phyloP scores from a whole-genome alignment of 2,888 invertebrate species.

The Germaria angustata region DNA sequence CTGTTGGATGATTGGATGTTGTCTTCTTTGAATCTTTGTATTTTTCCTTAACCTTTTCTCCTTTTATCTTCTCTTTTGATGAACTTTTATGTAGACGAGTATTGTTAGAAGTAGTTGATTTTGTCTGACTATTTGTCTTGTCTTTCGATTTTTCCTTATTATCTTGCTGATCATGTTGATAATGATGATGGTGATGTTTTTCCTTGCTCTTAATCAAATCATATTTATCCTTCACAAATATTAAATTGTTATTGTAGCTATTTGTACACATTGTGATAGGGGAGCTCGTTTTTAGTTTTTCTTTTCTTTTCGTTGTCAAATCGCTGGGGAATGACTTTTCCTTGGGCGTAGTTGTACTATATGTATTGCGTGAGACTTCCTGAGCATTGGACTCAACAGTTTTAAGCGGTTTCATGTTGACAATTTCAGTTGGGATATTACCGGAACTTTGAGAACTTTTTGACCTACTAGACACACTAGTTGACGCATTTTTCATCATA shows the following conservation, averaged over 20 bases:
- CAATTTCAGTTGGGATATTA: neutral
- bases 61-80: constrained; percentile 31
- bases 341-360: neutral
- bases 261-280: neutral
- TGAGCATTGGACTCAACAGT: neutral
- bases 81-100: constrained; percentile 26
- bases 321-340: neutral
- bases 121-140: constrained; percentile 9
- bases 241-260: neutral
- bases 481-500: neutral
- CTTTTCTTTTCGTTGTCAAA: constrained; percentile 4
- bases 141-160: constrained; percentile 26
- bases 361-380: neutral
- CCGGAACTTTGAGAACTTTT: neutral
- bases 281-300: neutral
- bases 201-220: constrained; percentile 53
- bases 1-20: neutral
- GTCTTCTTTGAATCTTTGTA: neutral
- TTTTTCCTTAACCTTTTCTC: constrained; percentile 38
- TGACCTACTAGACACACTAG: neutral
- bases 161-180: neutral
- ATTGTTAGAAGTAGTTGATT: neutral
- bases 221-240: constrained; percentile 51
- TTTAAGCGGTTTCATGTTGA: neutral
- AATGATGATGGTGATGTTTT: neutral